A percentile compares a stretch with the other conserved stretches of the same genome.
These are phyloP conservation scores for Rhyzopertha dominica DNA, from an alignment of 1,140 invertebrate genomes.

Conservation along the genomic window DNA sequence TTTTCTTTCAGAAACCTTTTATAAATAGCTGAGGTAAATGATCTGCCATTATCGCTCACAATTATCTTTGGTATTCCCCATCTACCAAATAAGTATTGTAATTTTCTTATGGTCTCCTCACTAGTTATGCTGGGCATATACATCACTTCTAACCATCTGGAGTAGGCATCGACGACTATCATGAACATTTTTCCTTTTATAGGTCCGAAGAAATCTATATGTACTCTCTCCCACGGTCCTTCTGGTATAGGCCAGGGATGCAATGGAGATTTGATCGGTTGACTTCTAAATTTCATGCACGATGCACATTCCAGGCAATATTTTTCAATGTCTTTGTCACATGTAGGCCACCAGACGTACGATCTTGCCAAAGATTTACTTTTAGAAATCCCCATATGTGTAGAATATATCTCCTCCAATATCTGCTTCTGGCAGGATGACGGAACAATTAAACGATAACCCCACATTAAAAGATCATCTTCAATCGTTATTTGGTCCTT, in stretches of 20 bases:
- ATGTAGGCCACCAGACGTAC: constrained; percentile 46
- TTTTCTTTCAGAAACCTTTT: constrained; percentile 36
- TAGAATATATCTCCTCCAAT: constrained; percentile 40
- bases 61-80: constrained; percentile 40
- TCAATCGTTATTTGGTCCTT: constrained; percentile 22
- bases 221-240: constrained; percentile 44
- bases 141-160: constrained; percentile 45
- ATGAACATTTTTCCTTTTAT: constrained; percentile 41
- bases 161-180: constrained; percentile 46
- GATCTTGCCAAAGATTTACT: constrained; percentile 44
- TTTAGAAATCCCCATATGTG: constrained; percentile 44
- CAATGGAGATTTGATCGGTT: constrained; percentile 6
- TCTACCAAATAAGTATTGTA: constrained; percentile 32
- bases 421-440: constrained; percentile 21
- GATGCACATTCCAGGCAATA: constrained; percentile 15
- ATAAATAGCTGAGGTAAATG: constrained; percentile 41
- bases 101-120: constrained; percentile 19
- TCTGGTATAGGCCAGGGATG: constrained; percentile 25
- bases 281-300: constrained; percentile 2
- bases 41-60: constrained; percentile 43
- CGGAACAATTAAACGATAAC: constrained; percentile 42
- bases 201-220: constrained; percentile 48
- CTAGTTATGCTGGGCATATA: constrained; percentile 15
- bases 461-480: constrained; percentile 27
- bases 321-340: constrained; percentile 44